phyloP scores from a whole-genome alignment of 1,140 invertebrate species.

The Drosophila saltans region DNA sequence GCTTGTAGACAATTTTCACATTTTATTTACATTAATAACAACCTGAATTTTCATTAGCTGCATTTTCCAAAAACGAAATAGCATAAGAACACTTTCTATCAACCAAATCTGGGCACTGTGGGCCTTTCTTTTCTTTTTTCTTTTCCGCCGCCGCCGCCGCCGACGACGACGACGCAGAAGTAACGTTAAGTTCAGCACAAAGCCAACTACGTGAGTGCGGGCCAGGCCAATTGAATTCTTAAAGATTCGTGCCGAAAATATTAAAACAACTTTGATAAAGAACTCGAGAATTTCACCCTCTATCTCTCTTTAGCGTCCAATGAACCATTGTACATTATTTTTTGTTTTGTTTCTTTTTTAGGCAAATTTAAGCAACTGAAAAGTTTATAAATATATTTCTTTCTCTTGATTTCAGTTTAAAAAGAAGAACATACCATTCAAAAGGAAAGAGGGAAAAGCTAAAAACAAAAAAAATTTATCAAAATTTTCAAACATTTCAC shows the following conservation, averaged over 20 bases:
- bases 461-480: constrained; percentile 32
- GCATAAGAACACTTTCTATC: constrained; percentile 55
- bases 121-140: neutral
- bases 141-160: constrained; percentile 34
- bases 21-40: neutral
- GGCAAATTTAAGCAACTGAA: constrained; percentile 12
- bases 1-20: neutral
- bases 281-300: neutral
- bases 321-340: constrained; percentile 14
- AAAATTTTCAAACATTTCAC: constrained; percentile 15
- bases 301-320: constrained; percentile 41
- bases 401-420: constrained; percentile 45
- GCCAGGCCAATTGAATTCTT: constrained; percentile 5
- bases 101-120: constrained; percentile 26
- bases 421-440: constrained; percentile 26
- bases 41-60: constrained; percentile 24
- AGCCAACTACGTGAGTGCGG: constrained; percentile 18
- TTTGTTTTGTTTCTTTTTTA: constrained; percentile 5
- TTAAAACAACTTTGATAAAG: constrained; percentile 11
- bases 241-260: constrained; percentile 42
- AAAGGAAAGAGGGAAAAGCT: constrained; percentile 17
- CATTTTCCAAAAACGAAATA: constrained; percentile 9
- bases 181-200: constrained; percentile 29
- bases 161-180: constrained; percentile 22
- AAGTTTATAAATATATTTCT: constrained; percentile 47